Conservation (phyloP, 2,797 vertebrate species). For the Prionace glauca region DNA sequence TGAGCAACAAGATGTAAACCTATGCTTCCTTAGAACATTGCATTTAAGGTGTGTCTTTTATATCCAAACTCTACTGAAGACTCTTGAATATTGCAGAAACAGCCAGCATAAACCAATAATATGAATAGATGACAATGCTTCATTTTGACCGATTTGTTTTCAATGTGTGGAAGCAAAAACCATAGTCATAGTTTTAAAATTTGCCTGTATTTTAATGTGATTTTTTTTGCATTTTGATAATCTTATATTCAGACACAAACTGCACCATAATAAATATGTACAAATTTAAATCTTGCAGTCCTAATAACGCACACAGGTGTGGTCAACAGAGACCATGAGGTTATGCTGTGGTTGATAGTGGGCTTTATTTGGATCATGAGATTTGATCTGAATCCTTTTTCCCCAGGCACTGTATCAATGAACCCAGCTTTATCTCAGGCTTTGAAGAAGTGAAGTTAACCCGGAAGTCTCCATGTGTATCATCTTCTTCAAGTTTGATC, state of each 20-base stretch:
- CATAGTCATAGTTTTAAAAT: neutral
- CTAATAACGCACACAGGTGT: neutral
- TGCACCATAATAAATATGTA: neutral
- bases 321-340: neutral
- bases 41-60: neutral
- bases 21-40: neutral
- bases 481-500: slow-evolving; percentile 96
- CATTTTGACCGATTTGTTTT: neutral
- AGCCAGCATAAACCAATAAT: neutral
- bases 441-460: slow-evolving; percentile 44
- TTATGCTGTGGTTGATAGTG: neutral
- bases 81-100: neutral
- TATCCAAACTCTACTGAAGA: neutral
- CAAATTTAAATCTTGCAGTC: neutral
- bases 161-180: neutral
- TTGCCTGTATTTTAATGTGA: neutral
- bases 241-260: neutral
- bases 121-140: neutral
- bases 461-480: slow-evolving; percentile 79
- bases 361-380: neutral
- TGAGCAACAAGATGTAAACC: neutral
- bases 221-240: neutral
- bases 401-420: slow-evolving; percentile 50
- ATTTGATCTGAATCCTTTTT: slow-evolving; percentile 43
- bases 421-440: slow-evolving; percentile 44